These are phyloP conservation scores for Lagria hirta DNA, from an alignment of 2,888 invertebrate genomes.

Conservation along the genomic window DNA sequence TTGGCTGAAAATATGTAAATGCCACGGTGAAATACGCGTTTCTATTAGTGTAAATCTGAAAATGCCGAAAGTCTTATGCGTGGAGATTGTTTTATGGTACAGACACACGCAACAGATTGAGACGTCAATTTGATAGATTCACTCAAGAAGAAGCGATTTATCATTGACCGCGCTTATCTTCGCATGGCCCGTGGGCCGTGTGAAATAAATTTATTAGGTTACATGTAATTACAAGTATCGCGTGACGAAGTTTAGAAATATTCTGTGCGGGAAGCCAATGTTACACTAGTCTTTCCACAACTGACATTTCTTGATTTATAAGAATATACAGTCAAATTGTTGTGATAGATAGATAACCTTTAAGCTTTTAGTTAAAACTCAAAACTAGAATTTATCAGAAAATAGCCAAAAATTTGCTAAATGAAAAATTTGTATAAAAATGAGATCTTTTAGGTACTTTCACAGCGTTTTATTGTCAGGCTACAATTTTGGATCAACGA, in stretches of 20 bases:
- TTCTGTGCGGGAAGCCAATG: conserved; percentile 27
- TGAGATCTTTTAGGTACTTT: too few species aligned
- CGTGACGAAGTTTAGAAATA: conserved; percentile 39
- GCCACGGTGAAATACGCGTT: too few species aligned
- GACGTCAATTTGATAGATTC: conserved; percentile 50
- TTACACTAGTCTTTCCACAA: conserved; percentile 21
- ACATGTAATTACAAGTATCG: conserved; percentile 45
- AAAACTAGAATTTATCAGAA: too few species aligned
- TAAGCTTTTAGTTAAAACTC: too few species aligned
- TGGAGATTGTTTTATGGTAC: conserved; percentile 11
- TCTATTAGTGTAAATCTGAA: too few species aligned
- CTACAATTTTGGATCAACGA: too few species aligned
- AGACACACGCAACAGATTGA: conserved; percentile 40
- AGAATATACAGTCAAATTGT: conserved; percentile 30
- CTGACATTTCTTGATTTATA: conserved; percentile 20
- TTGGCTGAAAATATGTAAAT: too few species aligned
- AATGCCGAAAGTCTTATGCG: too few species aligned
- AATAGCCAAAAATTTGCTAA: too few species aligned
- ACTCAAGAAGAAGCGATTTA: conserved; percentile 43
- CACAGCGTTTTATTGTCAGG: too few species aligned
- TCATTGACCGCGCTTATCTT: conserved; percentile 38
- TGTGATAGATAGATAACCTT: conserved; percentile 45
- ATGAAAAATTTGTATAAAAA: too few species aligned
- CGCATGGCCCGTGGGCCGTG: conserved; percentile 46
- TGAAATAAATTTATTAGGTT: conserved; percentile 50